Base-by-base conservation (phyloP, 23 tunicate genomes). In the Botrylloides violaceus region DNA sequence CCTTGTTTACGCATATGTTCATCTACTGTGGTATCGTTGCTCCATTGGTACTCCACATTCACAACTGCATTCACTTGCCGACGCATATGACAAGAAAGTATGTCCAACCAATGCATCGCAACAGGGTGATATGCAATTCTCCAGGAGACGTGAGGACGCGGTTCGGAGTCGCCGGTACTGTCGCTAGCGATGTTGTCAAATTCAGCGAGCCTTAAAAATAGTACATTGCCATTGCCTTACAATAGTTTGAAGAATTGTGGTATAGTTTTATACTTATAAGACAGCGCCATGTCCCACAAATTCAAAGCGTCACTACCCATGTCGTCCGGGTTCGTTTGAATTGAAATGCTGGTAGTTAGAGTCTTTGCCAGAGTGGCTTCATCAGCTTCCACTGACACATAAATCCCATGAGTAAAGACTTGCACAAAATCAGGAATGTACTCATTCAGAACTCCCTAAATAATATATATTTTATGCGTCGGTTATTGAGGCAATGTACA, bases 101-200 rank as follows among this genome's bases (percentile, higher is more conserved):
- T 25, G 28, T 68, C 74, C 12, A 68, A 25, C 74, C 74, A 68
- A 43, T 68, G 74, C 74, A 68, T 68, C 27, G 74, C 74, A 38
- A 68, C 29, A 4, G 24, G 74, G 37, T 68, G 74, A 43, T 37
- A 68, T 6, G 56, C 56, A 1, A 32, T 39, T 36, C 74, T 27
- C 74, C 74, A 68, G 26, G 74, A 36, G 28, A 37, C 23, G 0
- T 68, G 58, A 21, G 25, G 25, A 19, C 30, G 74, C 30, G 30
- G 21, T 7, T 24, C n/a, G 0, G 37, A 36, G 18, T 2, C 7
- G 5, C 26, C 47, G 26, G 1, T 32, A 36, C 58, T n/a, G 1
- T 1, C 7, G n/a, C n/a, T n/a, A 1, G 26, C 56, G 2, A 68
- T 26, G 18, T 38, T 68, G 22, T 68, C 74, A 43, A 68, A 68